These are phyloP conservation scores for Naso thynnoides DNA, from an alignment of 2,797 vertebrate species.

Conservation along the genomic window DNA sequence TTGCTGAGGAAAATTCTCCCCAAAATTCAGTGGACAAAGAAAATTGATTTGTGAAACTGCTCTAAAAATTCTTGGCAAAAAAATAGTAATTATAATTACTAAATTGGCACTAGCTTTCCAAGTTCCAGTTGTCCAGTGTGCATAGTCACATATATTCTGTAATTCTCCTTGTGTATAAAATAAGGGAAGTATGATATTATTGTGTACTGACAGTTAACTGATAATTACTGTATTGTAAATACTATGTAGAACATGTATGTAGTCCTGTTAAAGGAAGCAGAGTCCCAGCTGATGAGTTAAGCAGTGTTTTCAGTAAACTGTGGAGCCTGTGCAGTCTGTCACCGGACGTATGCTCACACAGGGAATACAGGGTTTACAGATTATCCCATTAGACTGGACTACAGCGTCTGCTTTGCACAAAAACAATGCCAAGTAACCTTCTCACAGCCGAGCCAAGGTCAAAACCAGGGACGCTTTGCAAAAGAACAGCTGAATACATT, in stretches of 20 bases:
- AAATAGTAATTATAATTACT: too few relatives aligned
- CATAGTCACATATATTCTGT: background rate
- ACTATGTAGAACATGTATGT: background rate
- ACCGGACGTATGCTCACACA: constrained; percentile 57
- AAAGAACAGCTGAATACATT: constrained; percentile 25
- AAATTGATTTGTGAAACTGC: background rate
- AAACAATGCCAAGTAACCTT: constrained; percentile 27
- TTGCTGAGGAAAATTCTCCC: too few relatives aligned
- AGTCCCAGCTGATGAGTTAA: background rate
- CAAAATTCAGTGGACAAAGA: background rate
- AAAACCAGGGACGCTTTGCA: constrained; percentile 8
- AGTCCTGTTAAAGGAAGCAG: background rate
- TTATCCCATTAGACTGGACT: constrained; percentile 69
- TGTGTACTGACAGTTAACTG: background rate
- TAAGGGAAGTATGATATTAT: background rate
- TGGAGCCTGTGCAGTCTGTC: background rate
- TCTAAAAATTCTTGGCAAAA: too few relatives aligned
- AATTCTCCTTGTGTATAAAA: background rate
- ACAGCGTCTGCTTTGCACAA: constrained; percentile 16
- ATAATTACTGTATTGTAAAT: background rate
- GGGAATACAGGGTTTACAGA: constrained; percentile 47
- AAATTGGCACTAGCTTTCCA: background rate
- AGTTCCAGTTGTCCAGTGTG: background rate
- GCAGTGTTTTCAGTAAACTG: constrained; percentile 6
- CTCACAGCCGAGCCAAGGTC: constrained; percentile 14